Evolutionary conservation across 2,888 invertebrate species (phyloP).

Genomic region (Pinctada fucata): DNA sequence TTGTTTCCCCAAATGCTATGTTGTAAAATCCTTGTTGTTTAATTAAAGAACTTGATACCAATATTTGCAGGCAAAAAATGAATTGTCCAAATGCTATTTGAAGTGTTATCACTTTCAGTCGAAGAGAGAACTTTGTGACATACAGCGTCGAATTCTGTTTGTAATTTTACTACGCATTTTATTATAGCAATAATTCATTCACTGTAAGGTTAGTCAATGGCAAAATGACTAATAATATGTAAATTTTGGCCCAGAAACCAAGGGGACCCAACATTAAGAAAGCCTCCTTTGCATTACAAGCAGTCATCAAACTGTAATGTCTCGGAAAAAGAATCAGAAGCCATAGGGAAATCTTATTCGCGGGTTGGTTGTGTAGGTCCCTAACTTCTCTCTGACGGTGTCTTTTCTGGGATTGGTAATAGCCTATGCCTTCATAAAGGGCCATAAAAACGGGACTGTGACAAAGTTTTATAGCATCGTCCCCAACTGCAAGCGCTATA

Average conservation of each 20-base stretch:
- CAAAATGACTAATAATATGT: conserved; percentile 3
- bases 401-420: neutral
- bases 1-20: too few relatives aligned
- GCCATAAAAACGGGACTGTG: neutral
- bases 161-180: neutral
- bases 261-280: neutral
- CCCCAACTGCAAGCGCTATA: neutral
- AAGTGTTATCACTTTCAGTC: too few relatives aligned
- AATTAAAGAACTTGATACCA: too few relatives aligned
- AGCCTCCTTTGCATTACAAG: neutral
- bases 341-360: too few relatives aligned
- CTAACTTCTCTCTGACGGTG: neutral
- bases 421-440: neutral
- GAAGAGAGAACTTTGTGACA: too few relatives aligned
- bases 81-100: too few relatives aligned
- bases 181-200: neutral
- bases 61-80: too few relatives aligned
- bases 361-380: too few relatives aligned
- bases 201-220: neutral
- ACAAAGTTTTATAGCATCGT: neutral
- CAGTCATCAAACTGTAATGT: neutral
- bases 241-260: neutral
- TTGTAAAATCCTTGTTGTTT: too few relatives aligned
- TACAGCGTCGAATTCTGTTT: neutral
- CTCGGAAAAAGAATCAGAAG: neutral